These are phyloP conservation scores for Caenorhabditis remanei DNA, from an alignment of 1,140 invertebrate species.

Conservation along the genomic window DNA sequence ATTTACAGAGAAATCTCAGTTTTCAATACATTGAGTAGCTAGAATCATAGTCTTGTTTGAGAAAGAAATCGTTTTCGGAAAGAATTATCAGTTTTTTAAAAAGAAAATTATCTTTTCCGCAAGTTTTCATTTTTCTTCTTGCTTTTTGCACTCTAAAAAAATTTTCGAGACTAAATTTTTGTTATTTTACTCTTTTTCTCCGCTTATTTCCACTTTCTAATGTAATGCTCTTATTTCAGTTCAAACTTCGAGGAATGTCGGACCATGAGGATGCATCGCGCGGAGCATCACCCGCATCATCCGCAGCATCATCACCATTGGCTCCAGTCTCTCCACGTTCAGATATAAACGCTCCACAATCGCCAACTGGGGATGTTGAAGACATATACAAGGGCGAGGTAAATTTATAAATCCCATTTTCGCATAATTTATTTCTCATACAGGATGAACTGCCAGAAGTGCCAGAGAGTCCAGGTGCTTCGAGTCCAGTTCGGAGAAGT, in stretches of 20 bases:
- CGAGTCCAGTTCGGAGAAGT: neutral
- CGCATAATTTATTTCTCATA: no score
- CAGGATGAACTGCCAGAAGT: neutral
- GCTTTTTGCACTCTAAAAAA: no score
- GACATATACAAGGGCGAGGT: slow-evolving; percentile 14
- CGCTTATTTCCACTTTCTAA: no score
- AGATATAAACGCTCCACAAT: neutral
- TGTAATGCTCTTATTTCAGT: neutral
- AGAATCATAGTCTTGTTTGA: no score
- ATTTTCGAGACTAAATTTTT: neutral
- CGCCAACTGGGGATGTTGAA: neutral
- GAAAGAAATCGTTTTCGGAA: no score
- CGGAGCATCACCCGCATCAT: neutral
- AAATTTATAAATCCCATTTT: neutral
- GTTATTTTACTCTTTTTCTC: neutral
- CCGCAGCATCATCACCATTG: neutral
- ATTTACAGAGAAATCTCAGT: neutral
- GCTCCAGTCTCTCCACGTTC: slow-evolving; percentile 17
- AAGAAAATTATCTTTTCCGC: no score
- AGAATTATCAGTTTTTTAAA: no score
- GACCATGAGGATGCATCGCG: neutral
- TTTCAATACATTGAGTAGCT: no score
- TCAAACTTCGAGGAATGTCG: slow-evolving; percentile 5
- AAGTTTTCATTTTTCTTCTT: no score
- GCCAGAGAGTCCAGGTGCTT: neutral